Evolutionary conservation across 2,113 vertebrate genomes (phyloP).

Genomic region (Seriola aureovittata): DNA sequence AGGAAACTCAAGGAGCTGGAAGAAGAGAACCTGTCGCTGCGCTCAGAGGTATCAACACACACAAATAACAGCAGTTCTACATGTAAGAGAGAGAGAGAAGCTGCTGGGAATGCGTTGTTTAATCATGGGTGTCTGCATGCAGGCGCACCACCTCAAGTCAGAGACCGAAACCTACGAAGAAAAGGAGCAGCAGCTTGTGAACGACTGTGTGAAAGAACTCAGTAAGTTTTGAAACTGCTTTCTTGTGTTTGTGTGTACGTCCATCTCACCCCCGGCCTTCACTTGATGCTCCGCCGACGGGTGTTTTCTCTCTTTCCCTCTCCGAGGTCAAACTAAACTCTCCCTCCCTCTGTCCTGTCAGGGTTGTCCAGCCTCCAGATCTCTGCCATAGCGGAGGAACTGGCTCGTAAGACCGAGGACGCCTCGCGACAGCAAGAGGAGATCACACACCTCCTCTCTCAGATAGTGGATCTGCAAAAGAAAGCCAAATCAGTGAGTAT

Average conservation of each 20-base stretch:
- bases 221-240: constrained; percentile 81
- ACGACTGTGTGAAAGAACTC: constrained; percentile 98
- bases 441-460: constrained; percentile 97
- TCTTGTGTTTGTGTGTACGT: too few species aligned
- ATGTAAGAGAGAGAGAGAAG: background rate
- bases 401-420: constrained; percentile 96
- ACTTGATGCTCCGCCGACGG: too few species aligned
- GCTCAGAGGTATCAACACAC: constrained; percentile 89
- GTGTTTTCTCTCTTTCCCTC: too few species aligned
- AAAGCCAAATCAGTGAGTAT: constrained; percentile 93
- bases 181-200: constrained; percentile 98
- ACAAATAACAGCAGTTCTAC: background rate
- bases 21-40: constrained; percentile 95
- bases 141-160: constrained; percentile 95
- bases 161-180: constrained; percentile 98
- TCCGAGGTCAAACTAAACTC: background rate
- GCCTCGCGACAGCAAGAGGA: constrained; percentile 97
- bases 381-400: constrained; percentile 92
- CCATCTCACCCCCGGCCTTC: too few species aligned
- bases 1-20: constrained; percentile 96
- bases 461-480: constrained; percentile 97
- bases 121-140: constrained; percentile 10
- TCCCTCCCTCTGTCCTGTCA: constrained; percentile 54
- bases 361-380: constrained; percentile 96
- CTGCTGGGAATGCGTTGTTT: background rate